Evolutionary conservation across 2,113 vertebrate genomes (phyloP).

Genomic region (Oryzias melastigma): DNA sequence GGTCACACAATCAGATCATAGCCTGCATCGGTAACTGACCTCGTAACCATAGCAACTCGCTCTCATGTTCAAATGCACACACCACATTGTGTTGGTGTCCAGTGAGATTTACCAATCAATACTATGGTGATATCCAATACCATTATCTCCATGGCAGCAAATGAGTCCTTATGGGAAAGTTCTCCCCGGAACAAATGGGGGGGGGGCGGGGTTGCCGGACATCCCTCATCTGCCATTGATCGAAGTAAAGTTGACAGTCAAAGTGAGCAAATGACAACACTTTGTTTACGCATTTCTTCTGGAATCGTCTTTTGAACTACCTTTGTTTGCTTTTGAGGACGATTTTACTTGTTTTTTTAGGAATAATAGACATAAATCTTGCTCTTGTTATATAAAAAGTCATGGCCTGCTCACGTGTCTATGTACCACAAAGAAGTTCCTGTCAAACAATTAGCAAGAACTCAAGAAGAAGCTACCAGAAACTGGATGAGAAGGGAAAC

Average conservation of each 20-base stretch:
- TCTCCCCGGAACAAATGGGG: conserved; percentile 30
- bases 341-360: too few relatives aligned
- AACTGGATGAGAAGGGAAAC: not conserved
- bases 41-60: conserved; percentile 9
- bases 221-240: conserved; percentile 35
- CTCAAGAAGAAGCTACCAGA: conserved; percentile 5
- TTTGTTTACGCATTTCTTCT: not conserved
- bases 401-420: conserved; percentile 7
- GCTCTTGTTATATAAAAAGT: too few relatives aligned
- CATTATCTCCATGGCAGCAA: conserved; percentile 35
- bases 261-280: conserved; percentile 13
- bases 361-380: too few relatives aligned
- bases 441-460: conserved; percentile 1
- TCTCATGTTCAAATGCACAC: not conserved
- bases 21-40: not conserved
- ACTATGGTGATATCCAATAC: conserved; percentile 40
- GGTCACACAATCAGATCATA: not conserved
- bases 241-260: conserved; percentile 11
- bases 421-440: conserved; percentile 21
- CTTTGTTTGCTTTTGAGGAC: too few relatives aligned
- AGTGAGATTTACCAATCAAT: conserved; percentile 42
- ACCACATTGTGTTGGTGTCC: conserved; percentile 5
- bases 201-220: conserved; percentile 16
- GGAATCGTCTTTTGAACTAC: too few relatives aligned
- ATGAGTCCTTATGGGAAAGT: conserved; percentile 37